These are phyloP conservation scores for Epiblema foenella DNA, from an alignment of 2,888 invertebrate genomes.

Conservation along the genomic window DNA sequence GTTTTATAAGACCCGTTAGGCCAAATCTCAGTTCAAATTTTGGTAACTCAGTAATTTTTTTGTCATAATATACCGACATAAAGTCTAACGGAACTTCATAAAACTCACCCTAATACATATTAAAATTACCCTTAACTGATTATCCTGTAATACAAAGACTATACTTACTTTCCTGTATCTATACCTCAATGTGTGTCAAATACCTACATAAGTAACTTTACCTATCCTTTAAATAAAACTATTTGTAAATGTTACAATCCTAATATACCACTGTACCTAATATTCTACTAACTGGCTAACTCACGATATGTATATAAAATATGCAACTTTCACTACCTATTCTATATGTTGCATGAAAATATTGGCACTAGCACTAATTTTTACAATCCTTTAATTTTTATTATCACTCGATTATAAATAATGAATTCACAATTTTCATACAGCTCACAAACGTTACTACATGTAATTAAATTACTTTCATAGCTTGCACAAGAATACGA, in stretches of 20 bases:
- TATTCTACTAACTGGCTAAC: neutral
- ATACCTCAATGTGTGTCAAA: neutral
- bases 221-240: neutral
- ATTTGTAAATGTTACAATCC: neutral
- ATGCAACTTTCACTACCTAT: neutral
- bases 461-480: neutral
- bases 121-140: neutral
- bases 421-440: neutral
- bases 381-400: neutral
- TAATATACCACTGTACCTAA: neutral
- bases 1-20: neutral
- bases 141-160: neutral
- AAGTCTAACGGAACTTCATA: too few species aligned
- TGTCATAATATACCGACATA: too few species aligned
- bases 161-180: neutral
- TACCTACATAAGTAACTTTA: neutral
- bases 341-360: constrained; percentile 15
- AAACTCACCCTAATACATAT: too few species aligned
- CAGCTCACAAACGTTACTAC: neutral
- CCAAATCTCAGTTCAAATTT: too few species aligned
- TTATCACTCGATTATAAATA: neutral
- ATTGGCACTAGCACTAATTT: constrained; percentile 29
- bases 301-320: constrained; percentile 2
- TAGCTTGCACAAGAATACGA: neutral
- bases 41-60: too few species aligned